Conservation (phyloP, 2,888 invertebrate genomes). For the Microdon myrmicae region DNA sequence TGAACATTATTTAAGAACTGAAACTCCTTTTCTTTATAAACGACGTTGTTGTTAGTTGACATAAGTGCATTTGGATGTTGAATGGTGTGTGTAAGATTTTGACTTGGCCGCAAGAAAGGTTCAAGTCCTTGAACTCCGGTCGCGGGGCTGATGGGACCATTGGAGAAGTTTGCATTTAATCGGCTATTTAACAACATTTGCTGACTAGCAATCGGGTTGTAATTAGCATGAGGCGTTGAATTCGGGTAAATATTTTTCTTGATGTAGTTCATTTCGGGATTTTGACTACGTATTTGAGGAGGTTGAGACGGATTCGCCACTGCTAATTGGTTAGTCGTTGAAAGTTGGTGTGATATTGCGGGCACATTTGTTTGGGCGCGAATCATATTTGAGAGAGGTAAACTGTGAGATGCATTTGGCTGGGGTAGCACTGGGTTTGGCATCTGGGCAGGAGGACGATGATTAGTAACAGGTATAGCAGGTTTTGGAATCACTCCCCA, state of each 20-base stretch:
- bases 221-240: conserved; percentile 23
- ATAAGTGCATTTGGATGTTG: conserved; percentile 53
- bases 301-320: conserved; percentile 27
- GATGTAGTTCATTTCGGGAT: conserved; percentile 29
- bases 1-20: conserved; percentile 72
- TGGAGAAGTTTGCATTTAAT: conserved; percentile 61
- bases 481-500: conserved; percentile 64
- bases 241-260: conserved; percentile 34
- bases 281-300: conserved; percentile 37
- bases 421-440: conserved; percentile 33
- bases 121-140: conserved; percentile 54
- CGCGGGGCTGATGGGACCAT: conserved; percentile 64
- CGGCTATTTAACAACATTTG: conserved; percentile 59
- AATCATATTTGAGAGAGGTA: conserved; percentile 18
- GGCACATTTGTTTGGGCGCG: conserved; percentile 20
- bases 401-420: conserved; percentile 29
- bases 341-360: conserved; percentile 50
- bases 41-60: conserved; percentile 25
- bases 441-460: conserved; percentile 37
- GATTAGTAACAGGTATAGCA: conserved; percentile 36
- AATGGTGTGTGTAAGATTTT: conserved; percentile 52
- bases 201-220: conserved; percentile 53
- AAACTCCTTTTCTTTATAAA: conserved; percentile 67
- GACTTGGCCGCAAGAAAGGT: conserved; percentile 53
- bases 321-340: conserved; percentile 15